Evolutionary conservation across 2,888 invertebrate species (phyloP).

Genomic region (Cheilosia soror): DNA sequence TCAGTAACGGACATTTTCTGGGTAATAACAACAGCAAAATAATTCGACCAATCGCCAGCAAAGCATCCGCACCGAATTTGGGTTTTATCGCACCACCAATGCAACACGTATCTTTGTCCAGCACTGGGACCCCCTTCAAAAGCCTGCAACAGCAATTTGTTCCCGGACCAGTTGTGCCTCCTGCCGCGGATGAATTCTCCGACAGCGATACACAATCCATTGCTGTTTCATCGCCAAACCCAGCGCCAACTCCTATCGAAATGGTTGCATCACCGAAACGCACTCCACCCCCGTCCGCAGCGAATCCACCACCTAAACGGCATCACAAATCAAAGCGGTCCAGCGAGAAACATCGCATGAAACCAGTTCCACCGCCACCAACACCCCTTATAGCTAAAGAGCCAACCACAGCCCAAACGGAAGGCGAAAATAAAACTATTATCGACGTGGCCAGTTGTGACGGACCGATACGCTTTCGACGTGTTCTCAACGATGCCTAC

Average conservation of each 20-base stretch:
- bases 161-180: constrained; percentile 32
- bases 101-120: constrained; percentile 77
- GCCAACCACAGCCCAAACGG: constrained; percentile 74
- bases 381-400: constrained; percentile 76
- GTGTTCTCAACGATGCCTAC: constrained; percentile 93
- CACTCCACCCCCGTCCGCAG: constrained; percentile 39
- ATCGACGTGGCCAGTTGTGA: constrained; percentile 96
- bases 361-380: constrained; percentile 51
- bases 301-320: constrained; percentile 46
- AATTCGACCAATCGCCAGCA: constrained; percentile 86
- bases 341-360: constrained; percentile 49
- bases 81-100: constrained; percentile 81
- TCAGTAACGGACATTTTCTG: constrained; percentile 75
- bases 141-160: constrained; percentile 71
- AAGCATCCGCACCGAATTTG: constrained; percentile 81
- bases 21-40: constrained; percentile 80
- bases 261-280: constrained; percentile 19
- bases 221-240: constrained; percentile 57
- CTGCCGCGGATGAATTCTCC: constrained; percentile 38
- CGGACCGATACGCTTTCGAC: constrained; percentile 93
- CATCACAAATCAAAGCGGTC: constrained; percentile 62
- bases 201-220: constrained; percentile 69
- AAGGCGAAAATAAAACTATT: constrained; percentile 85
- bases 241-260: constrained; percentile 22
- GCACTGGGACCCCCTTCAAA: constrained; percentile 77